These are phyloP conservation scores for Diabrotica undecimpunctata DNA, from an alignment of 1,140 invertebrate species.

Conservation along the genomic window DNA sequence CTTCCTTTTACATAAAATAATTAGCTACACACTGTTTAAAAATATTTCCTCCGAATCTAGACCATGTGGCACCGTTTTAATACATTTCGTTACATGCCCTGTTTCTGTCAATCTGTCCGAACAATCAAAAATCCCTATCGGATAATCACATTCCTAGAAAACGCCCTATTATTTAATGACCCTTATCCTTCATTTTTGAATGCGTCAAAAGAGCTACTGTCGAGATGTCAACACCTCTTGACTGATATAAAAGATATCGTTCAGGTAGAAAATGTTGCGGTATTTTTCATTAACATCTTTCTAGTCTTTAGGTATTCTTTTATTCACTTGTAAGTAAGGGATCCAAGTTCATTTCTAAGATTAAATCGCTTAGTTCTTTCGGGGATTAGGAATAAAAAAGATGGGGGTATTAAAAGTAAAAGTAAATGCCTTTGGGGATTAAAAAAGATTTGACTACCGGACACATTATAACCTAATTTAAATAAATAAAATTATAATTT, in stretches of 20 bases:
- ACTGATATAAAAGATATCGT: conserved; percentile 11
- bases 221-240: conserved; percentile 18
- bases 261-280: conserved; percentile 16
- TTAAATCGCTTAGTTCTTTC: background rate
- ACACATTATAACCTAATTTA: too few species aligned
- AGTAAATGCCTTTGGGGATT: too few species aligned
- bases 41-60: too few species aligned
- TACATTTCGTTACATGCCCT: background rate
- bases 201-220: conserved; percentile 7
- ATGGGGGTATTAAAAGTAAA: too few species aligned
- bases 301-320: background rate
- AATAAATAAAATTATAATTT: too few species aligned
- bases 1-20: too few species aligned
- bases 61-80: too few species aligned
- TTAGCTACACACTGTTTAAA: too few species aligned
- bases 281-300: conserved; percentile 10
- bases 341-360: background rate
- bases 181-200: conserved; percentile 11
- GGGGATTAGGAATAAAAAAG: too few species aligned
- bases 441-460: too few species aligned
- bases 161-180: conserved; percentile 9
- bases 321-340: background rate
- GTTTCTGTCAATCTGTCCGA: background rate
- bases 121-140: conserved; percentile 1
- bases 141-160: conserved; percentile 14